Conservation (phyloP, 2,888 invertebrate genomes). For the Desoria tigrina region DNA sequence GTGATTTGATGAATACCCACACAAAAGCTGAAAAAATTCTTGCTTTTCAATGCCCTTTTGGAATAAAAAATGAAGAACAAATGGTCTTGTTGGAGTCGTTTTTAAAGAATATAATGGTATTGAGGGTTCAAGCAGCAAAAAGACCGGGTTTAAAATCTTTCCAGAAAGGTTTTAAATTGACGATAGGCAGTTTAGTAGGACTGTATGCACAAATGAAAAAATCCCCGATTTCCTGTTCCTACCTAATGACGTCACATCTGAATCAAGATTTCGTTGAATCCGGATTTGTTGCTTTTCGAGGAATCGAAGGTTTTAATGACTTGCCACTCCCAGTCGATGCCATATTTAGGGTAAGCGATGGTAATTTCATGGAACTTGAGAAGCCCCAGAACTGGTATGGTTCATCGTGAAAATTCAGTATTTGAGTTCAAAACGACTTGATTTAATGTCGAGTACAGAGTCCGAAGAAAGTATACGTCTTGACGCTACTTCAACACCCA, state of each 20-base stretch:
- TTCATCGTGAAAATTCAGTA: background rate
- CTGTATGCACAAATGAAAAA: constrained; percentile 18
- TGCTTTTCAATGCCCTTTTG: background rate
- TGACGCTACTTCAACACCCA: background rate
- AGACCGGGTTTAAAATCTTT: constrained; percentile 12
- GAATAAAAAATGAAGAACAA: background rate
- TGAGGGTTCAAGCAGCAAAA: constrained; percentile 3
- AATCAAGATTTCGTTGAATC: constrained; percentile 31
- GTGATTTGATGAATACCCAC: constrained; percentile 18
- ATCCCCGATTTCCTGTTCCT: background rate
- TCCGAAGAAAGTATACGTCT: background rate
- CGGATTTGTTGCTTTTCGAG: constrained; percentile 8
- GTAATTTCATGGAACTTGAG: constrained; percentile 13
- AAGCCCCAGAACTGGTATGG: background rate
- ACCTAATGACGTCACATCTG: constrained; percentile 16
- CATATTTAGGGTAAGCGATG: constrained; percentile 6
- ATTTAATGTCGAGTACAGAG: too few species aligned
- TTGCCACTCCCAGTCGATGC: constrained; percentile 18
- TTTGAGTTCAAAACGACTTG: background rate
- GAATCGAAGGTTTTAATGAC: constrained; percentile 15
- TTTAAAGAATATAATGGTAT: background rate
- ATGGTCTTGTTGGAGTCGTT: constrained; percentile 7
- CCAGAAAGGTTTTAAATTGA: constrained; percentile 22
- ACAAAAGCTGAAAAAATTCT: background rate
- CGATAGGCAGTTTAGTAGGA: constrained; percentile 5